These are phyloP conservation scores for Zaprionus gabonicus DNA, from an alignment of 1,140 invertebrate genomes.

Conservation along the genomic window DNA sequence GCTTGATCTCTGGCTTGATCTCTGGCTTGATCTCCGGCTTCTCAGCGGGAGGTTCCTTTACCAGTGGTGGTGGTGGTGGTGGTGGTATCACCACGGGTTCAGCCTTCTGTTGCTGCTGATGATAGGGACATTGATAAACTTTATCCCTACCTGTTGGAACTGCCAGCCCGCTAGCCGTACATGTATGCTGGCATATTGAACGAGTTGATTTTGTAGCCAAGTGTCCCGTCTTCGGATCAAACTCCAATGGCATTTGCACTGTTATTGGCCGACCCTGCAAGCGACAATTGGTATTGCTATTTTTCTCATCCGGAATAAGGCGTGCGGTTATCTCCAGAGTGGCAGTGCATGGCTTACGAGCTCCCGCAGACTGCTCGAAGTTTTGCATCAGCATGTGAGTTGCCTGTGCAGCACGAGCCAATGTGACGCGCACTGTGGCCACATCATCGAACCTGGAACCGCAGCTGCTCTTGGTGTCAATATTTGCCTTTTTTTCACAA, in stretches of 20 bases:
- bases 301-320: constrained; percentile 34
- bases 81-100: too few species aligned
- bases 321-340: constrained; percentile 65
- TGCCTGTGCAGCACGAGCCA: constrained; percentile 41
- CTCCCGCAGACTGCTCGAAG: constrained; percentile 27
- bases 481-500: too few species aligned
- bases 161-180: not conserved
- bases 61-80: too few species aligned
- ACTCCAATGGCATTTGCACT: constrained; percentile 65
- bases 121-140: not conserved
- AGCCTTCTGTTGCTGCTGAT: not conserved
- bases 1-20: too few species aligned
- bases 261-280: constrained; percentile 57
- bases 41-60: too few species aligned
- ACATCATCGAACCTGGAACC: constrained; percentile 46
- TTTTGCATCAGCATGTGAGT: constrained; percentile 49
- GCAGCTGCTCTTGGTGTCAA: not conserved
- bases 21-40: too few species aligned
- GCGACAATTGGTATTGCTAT: not conserved
- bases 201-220: not conserved
- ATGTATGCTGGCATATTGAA: not conserved
- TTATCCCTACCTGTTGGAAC: constrained; percentile 15
- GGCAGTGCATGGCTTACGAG: constrained; percentile 32
- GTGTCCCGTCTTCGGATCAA: constrained; percentile 56
- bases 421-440: constrained; percentile 22